Conservation (phyloP, 1,140 invertebrate species). For the Anadara kagoshimensis region DNA sequence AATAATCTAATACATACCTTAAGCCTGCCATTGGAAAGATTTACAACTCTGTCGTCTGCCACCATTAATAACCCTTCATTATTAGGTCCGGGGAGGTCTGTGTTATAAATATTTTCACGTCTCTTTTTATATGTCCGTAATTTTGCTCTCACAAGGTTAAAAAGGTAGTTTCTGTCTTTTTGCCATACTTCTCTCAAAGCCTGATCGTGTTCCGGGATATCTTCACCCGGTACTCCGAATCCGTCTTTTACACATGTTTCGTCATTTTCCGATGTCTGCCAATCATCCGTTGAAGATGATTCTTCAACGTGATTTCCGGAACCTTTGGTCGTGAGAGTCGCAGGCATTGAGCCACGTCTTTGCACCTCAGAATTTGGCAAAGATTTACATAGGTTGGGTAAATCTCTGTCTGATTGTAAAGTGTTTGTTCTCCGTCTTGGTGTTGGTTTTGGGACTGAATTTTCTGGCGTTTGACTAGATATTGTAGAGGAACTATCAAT, state of each 20-base stretch:
- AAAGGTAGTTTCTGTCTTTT: conserved; percentile 56
- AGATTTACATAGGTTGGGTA: neutral
- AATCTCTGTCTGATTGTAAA: neutral
- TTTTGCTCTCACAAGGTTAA: conserved; percentile 56
- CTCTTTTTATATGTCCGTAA: conserved; percentile 33
- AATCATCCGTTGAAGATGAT: conserved; percentile 24
- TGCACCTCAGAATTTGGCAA: no score
- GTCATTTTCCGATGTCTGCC: conserved; percentile 14
- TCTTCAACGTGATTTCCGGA: conserved; percentile 15
- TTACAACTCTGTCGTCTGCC: conserved; percentile 16
- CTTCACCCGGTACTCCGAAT: conserved; percentile 9
- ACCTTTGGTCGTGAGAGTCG: neutral
- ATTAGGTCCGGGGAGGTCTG: conserved; percentile 25
- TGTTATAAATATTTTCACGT: conserved; percentile 18
- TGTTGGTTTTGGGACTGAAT: no score
- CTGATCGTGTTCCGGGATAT: conserved; percentile 41
- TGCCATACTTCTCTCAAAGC: conserved; percentile 52
- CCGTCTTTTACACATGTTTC: neutral
- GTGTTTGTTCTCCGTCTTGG: neutral
- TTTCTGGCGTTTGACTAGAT: neutral
- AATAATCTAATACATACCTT: no score
- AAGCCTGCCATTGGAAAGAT: no score
- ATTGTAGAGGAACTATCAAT: neutral
- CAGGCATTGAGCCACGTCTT: conserved; percentile 1
- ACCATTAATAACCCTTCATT: conserved; percentile 40